These are phyloP conservation scores for Leucozona laternaria DNA, from an alignment of 2,888 invertebrate genomes.

Conservation along the genomic window DNA sequence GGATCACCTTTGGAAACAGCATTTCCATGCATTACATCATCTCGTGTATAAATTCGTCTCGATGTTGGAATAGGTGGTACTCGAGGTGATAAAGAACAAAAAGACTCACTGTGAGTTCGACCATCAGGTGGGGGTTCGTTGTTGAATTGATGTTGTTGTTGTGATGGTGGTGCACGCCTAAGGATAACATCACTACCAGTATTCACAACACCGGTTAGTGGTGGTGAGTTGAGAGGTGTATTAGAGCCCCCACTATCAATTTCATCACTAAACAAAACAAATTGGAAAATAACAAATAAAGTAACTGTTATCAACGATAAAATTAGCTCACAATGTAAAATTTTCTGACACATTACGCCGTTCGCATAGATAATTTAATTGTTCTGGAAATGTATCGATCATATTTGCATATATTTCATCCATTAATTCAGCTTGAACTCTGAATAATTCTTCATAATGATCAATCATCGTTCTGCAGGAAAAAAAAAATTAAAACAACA, in stretches of 20 bases:
- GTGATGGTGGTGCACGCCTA: neutral
- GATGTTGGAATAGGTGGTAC: constrained; percentile 55
- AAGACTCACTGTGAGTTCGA: constrained; percentile 37
- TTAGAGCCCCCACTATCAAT: constrained; percentile 72
- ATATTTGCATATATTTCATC: constrained; percentile 94
- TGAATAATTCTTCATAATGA: constrained; percentile 89
- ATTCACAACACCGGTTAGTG: constrained; percentile 43
- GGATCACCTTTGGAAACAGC: constrained; percentile 88
- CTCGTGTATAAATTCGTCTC: constrained; percentile 87
- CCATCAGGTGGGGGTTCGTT: constrained; percentile 37
- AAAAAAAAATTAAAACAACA: neutral
- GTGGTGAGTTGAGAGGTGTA: constrained; percentile 75
- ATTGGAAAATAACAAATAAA: neutral
- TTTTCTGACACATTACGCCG: constrained; percentile 75
- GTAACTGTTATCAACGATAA: neutral
- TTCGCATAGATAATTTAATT: constrained; percentile 88
- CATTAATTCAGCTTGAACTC: constrained; percentile 91
- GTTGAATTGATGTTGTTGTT: constrained; percentile 20
- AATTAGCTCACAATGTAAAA: constrained; percentile 61
- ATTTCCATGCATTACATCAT: constrained; percentile 90
- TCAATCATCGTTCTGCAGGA: constrained; percentile 87
- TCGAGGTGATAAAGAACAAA: constrained; percentile 7
- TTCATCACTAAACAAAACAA: constrained; percentile 69
- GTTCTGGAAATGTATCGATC: constrained; percentile 93
- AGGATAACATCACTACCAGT: constrained; percentile 35